These are phyloP conservation scores for Trogon melanurus DNA, from an alignment of 2,113 vertebrate species.

Conservation along the genomic window DNA sequence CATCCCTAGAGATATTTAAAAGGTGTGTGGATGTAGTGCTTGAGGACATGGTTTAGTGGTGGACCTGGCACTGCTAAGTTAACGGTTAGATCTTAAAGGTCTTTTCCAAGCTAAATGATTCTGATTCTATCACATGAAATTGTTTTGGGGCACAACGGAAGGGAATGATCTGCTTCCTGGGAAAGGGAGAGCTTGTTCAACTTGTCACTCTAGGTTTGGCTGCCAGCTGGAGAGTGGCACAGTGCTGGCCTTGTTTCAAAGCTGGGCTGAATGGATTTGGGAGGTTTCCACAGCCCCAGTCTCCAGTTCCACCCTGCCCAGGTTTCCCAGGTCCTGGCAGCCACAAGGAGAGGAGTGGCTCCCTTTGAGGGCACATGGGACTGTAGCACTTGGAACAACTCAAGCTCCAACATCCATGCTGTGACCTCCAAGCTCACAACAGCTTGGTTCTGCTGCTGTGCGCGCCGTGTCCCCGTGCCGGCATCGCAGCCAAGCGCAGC, in stretches of 20 bases:
- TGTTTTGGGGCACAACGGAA: not conserved
- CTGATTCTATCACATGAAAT: not conserved
- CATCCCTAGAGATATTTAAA: no score
- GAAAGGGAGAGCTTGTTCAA: not conserved
- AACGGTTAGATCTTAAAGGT: no score
- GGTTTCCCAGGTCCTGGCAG: not conserved
- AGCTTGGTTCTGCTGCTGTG: not conserved
- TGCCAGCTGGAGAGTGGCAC: not conserved
- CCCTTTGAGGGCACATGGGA: not conserved
- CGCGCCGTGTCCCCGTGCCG: accelerated
- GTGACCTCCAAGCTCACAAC: not conserved
- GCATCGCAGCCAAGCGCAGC: not conserved
- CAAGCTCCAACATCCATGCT: not conserved
- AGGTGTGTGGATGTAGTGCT: no score
- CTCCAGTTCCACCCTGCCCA: not conserved
- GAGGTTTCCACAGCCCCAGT: not conserved
- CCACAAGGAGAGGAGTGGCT: not conserved
- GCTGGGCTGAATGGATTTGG: not conserved
- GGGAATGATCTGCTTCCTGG: not conserved
- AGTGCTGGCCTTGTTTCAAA: not conserved
- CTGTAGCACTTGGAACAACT: not conserved
- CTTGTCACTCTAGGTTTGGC: not conserved
- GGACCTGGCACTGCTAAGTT: no score
- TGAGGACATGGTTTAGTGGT: no score
- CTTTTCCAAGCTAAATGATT: not conserved